Evolutionary conservation across 2,888 invertebrate genomes (phyloP).

Genomic region (Brachyptera risi): DNA sequence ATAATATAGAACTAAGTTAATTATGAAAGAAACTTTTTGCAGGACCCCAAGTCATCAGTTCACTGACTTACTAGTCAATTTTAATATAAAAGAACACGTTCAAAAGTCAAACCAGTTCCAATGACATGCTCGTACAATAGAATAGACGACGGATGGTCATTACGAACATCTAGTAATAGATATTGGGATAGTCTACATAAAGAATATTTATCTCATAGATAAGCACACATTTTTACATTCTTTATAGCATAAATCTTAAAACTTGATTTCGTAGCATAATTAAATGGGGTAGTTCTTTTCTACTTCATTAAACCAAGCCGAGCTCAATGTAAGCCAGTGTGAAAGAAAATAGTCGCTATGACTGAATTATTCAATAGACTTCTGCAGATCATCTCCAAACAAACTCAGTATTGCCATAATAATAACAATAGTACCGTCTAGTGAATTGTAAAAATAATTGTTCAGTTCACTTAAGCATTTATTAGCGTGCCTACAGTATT

Average conservation of each 20-base stretch:
- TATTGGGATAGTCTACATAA: slow-evolving; percentile 29
- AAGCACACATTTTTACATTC: slow-evolving; percentile 36
- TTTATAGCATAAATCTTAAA: slow-evolving; percentile 35
- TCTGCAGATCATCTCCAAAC: too few species aligned
- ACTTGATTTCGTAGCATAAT: slow-evolving; percentile 34
- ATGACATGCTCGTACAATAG: slow-evolving; percentile 31
- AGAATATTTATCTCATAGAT: slow-evolving; percentile 34
- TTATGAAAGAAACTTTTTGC: neutral
- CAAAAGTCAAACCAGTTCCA: slow-evolving; percentile 19
- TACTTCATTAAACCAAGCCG: slow-evolving; percentile 32
- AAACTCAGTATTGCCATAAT: too few species aligned
- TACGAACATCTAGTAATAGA: slow-evolving; percentile 32
- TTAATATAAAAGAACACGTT: neutral
- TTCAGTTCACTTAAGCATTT: too few species aligned
- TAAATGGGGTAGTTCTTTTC: slow-evolving; percentile 33
- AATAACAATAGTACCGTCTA: too few species aligned
- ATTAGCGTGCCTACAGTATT: too few species aligned
- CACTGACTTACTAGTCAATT: neutral
- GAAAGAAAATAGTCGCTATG: too few species aligned
- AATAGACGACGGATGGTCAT: slow-evolving; percentile 25
- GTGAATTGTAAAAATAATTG: too few species aligned
- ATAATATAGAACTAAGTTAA: slow-evolving; percentile 9
- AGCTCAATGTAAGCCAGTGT: slow-evolving; percentile 33
- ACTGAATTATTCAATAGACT: too few species aligned
- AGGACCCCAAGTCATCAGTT: neutral